Evolutionary conservation across 2,797 vertebrate species (phyloP), one percentile per base, ranked within the genome.

Genomic region (Philypnodon macrostomus): DNA sequence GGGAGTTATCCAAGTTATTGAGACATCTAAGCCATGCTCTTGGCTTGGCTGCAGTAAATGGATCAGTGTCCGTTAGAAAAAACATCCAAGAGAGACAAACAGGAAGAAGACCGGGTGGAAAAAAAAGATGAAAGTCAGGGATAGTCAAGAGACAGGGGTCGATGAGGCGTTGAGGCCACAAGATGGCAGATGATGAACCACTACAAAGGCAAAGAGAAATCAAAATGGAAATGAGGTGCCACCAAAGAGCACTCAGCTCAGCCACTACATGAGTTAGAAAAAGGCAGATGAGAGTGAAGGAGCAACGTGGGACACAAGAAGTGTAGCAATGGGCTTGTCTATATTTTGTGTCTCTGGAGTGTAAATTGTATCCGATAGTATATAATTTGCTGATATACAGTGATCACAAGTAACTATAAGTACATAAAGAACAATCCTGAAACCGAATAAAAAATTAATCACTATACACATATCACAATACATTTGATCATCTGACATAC

Each of bases 171-270:
- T 19, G 53, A 67, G 78, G 61, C 61, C n/a, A 39, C 9, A 30
- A 77, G 69, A 75, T 14, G 52, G 38, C 42, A 66, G 72, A 77
- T 75, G 80, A 84, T 75, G 75, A 82, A 72, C 75, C 62, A 79
- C 79, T 80, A 80, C 78, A 80, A 86, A 84, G 74, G 78, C 68
- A 78, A 72, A 80, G 64, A 83, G 55, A 80, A 85, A 86, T 85
- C 77, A 78, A 85, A 87, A 86, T 86, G 83, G 83, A 88, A 86
- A 88, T 80, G 74, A 85, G 74, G 58, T 34, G 16, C 62, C 62
- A 72, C 72, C 69, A 75, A 81, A 83, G 73, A 75, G 66, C 68
- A 69, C 68, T 76, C 54, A 1, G 34, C 47, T 68, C 57, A 73
- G 66, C 70, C 61, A 48, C 67, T 80, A 67, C 79, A 77, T 46